Evolutionary conservation across 1,140 invertebrate genomes (phyloP), one percentile per base, ranked within the genome.

Genomic region (Drosophila seguyi): DNA sequence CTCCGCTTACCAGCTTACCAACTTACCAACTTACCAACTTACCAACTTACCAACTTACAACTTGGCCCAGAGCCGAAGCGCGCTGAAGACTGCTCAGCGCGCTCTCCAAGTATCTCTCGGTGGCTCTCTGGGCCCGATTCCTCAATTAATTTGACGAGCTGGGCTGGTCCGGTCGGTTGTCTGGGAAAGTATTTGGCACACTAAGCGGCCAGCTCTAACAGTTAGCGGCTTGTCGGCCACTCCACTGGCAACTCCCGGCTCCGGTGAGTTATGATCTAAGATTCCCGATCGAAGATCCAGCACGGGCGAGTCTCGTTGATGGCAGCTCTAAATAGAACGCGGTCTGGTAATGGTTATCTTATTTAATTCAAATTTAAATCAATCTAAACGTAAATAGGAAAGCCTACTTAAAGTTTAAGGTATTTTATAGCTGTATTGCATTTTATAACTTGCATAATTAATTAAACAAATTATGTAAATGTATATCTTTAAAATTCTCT

Each of bases 121-220:
- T 8, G 14, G 48, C 45, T 57, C 48, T 69, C 53, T 61, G 25
- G 53, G 74, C 84, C 68, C 74, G 84, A 86, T 79, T 88, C 69
- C 75, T 83, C 75, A 77, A 88, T 87, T 82, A 62, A 83, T 88
- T 88, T 83, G 81, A 73, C 50, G 72, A 76, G 74, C 57, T 58
- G 72, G 48, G 63, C 66, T 59, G 47, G 39, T 76, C 65, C 60
- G 78, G 62, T 59, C 78, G 71, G 66, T 36, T 13, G 66, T 72
- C 78, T 87, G 77, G 81, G 85, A 88, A 88, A 88, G 85, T 88
- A 88, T 88, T 88, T 88, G 84, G 85, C 84, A 88, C 85, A 87
- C 72, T 83, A 79, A 88, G 65, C 85, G 85, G 69, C 81, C 82
- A 56, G 76, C 69, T 87, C 79, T 75, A 84, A 90, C 84, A 88